These are phyloP conservation scores for Nomada lathburiana DNA, from an alignment of 2,888 invertebrate species.

Conservation along the genomic window DNA sequence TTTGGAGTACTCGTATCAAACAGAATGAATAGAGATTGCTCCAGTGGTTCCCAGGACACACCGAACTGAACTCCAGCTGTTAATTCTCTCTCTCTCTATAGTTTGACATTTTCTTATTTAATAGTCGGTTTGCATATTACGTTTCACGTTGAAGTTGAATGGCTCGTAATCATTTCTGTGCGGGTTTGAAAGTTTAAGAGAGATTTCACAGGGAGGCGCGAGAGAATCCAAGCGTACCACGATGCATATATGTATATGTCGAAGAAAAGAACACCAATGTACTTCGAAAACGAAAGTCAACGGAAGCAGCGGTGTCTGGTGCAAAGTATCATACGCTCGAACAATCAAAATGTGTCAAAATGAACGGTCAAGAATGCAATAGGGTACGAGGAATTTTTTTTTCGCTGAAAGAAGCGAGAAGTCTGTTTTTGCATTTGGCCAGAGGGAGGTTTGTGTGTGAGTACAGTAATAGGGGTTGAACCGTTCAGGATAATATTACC, in stretches of 20 bases:
- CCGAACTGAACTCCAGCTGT: constrained; percentile 47
- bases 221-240: constrained; percentile 64
- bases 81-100: constrained; percentile 50
- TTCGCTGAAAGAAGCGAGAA: constrained; percentile 36
- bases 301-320: constrained; percentile 67
- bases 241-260: constrained; percentile 63
- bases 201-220: constrained; percentile 41
- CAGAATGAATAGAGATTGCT: constrained; percentile 31
- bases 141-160: too few species aligned
- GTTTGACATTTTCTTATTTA: neutral
- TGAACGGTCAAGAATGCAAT: constrained; percentile 44
- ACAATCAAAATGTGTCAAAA: constrained; percentile 32
- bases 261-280: constrained; percentile 61
- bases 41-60: constrained; percentile 37
- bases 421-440: constrained; percentile 42
- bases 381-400: constrained; percentile 22
- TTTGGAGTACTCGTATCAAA: neutral
- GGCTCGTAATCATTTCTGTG: too few species aligned
- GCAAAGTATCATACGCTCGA: constrained; percentile 58
- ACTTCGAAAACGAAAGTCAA: constrained; percentile 58
- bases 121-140: too few species aligned
- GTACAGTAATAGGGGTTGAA: constrained; percentile 27
- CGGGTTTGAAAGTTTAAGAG: too few species aligned
- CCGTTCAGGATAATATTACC: constrained; percentile 37
- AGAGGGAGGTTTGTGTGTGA: constrained; percentile 29